Base-by-base conservation (phyloP, 2,888 invertebrate species). In the Cheiracanthium punctorium region DNA sequence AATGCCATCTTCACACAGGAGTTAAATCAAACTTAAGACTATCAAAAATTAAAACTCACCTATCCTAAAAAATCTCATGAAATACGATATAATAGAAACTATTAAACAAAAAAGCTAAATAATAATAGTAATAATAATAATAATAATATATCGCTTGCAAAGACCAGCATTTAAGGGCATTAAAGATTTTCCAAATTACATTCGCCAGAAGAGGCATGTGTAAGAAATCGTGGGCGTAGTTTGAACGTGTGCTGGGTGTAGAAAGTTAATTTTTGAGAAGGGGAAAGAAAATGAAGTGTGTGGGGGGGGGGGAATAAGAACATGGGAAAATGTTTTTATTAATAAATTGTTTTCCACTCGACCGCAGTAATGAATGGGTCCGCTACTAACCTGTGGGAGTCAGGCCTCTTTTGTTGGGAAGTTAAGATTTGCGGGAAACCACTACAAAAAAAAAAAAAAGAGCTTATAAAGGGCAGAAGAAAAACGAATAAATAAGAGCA, bases 171-270 rank as follows among this genome's bases (percentile, higher is more conserved):
- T 76, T 76, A 76, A 41, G n/a, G 29, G 10, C 24, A 24, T 41
- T 76, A 67, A 76, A 76, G 41, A 65, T 41, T 41, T 28, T 41
- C 41, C 43, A 65, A 76, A 76, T 76, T 76, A 76, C 75, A 41
- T 41, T 43, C 37, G 41, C 14, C 74, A 14, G 33, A n/a, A 37
- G 10, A 37, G 37, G 28, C 75, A 20, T 65, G 75, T 76, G 33
- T 76, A 8, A 20, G 28, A 52, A 20, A 17, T 24, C 58, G 58
- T 58, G 75, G 67, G 75, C n/a, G 41, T 52, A 32, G 30, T 29
- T 24, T 24, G 58, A 74, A 33, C 73, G 65, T 33, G 33, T 41
- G 65, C n/a, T 65, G 65, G 67, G 29, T 28, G 65, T 20, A n/a
- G 29, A 65, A 10, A 65, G 75, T 76, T 76, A 67, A 65, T 67